Evolutionary conservation across 2,797 vertebrate species (phyloP).

Genomic region (Falco biarmicus): DNA sequence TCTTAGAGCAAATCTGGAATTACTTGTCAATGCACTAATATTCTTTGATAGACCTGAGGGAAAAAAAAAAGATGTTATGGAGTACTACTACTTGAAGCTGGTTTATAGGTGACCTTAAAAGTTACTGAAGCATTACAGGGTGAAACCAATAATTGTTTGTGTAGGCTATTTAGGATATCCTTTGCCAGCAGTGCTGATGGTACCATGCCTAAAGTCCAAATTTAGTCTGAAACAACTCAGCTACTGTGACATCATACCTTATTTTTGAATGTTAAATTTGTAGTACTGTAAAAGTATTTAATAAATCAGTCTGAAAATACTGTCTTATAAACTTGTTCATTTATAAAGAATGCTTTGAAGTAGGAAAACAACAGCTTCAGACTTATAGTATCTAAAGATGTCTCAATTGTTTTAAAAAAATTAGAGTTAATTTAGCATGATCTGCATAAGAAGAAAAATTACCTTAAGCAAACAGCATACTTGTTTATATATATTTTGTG

Average conservation of each 20-base stretch:
- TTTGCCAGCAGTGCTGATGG: neutral
- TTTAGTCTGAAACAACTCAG: neutral
- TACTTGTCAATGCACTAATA: neutral
- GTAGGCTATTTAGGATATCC: neutral
- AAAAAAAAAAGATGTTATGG: neutral
- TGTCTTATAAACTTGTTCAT: neutral
- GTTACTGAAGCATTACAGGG: neutral
- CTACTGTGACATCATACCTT: neutral
- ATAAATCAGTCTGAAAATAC: neutral
- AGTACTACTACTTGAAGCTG: neutral
- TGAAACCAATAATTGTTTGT: neutral
- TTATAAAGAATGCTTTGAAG: neutral
- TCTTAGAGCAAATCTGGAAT: neutral
- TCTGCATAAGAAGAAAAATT: neutral
- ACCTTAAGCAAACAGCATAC: neutral
- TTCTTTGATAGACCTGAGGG: neutral
- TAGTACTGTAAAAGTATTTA: neutral
- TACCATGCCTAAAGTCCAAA: neutral
- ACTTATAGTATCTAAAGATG: fast-evolving
- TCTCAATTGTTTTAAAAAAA: neutral
- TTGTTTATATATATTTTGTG: neutral
- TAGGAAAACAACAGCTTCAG: neutral
- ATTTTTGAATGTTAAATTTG: neutral
- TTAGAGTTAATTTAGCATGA: neutral
- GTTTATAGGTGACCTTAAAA: neutral